phyloP scores from a whole-genome alignment of 2,113 vertebrate species.

The Larimichthys polyactis region DNA sequence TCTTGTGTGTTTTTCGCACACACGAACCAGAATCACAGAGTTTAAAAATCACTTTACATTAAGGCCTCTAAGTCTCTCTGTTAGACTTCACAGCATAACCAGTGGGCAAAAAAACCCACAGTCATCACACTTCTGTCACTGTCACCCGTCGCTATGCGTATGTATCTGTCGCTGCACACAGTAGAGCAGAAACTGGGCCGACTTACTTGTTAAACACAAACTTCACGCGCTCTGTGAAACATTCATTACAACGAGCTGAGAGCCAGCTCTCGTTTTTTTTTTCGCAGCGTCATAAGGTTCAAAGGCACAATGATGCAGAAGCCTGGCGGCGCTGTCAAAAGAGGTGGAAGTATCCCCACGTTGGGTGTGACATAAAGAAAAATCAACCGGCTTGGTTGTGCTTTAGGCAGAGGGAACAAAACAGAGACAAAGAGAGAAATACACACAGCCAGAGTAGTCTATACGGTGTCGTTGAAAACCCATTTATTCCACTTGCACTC shows the following conservation, averaged over 20 bases:
- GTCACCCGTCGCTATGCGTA: slow-evolving; percentile 1
- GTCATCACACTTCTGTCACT: slow-evolving; percentile 8
- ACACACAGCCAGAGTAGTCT: neutral
- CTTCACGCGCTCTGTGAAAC: slow-evolving; percentile 45
- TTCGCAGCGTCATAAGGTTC: slow-evolving; percentile 13
- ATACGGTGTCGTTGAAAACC: neutral
- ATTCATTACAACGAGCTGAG: slow-evolving; percentile 27
- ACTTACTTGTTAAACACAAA: slow-evolving; percentile 19
- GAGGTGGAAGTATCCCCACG: slow-evolving; percentile 25
- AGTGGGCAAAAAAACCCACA: neutral
- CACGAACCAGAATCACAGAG: neutral
- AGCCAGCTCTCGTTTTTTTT: neutral
- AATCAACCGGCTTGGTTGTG: slow-evolving; percentile 10
- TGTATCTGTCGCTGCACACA: slow-evolving; percentile 33
- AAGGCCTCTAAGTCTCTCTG: neutral
- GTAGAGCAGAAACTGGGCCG: slow-evolving; percentile 34
- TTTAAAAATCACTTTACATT: slow-evolving; percentile 16
- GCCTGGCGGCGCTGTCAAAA: slow-evolving; percentile 27
- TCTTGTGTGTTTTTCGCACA: neutral
- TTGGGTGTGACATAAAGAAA: slow-evolving; percentile 34
- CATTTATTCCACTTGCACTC: neutral
- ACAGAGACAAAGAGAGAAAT: neutral
- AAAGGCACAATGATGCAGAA: slow-evolving; percentile 21
- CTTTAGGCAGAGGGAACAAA: slow-evolving; percentile 21
- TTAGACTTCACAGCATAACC: neutral